Percentiles rank a stretch among this genome's conserved stretches.
Evolutionary conservation across 2,113 vertebrate species (phyloP).

Genomic region (Oryzias woworae): DNA sequence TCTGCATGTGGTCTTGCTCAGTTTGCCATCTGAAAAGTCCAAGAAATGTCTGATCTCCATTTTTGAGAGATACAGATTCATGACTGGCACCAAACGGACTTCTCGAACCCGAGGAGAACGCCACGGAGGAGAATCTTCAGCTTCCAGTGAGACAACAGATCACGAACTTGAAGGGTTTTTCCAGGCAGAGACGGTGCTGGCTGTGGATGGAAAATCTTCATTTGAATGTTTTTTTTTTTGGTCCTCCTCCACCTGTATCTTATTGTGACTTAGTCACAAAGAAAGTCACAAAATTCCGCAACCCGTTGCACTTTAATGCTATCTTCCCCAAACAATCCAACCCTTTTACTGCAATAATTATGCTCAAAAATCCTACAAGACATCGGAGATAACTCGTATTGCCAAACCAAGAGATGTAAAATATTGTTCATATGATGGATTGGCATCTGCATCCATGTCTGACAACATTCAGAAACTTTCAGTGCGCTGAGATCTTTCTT

Average conservation of each 20-base stretch:
- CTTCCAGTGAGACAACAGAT: conserved; percentile 7
- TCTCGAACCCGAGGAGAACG: conserved; percentile 21
- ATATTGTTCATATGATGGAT: conserved; percentile 40
- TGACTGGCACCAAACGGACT: conserved; percentile 24
- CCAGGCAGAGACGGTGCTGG: conserved; percentile 19
- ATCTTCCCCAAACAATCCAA: too few species aligned
- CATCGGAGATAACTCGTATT: conserved; percentile 2
- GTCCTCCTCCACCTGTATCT: conserved; percentile 10
- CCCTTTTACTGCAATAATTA: too few species aligned
- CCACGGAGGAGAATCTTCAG: conserved; percentile 7
- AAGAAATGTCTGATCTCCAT: conserved; percentile 14
- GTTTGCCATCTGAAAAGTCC: conserved; percentile 4
- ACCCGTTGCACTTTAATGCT: conserved; percentile 75
- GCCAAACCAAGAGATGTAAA: conserved; percentile 61
- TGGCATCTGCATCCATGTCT: conserved; percentile 36
- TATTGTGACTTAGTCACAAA: conserved; percentile 40
- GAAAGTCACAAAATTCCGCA: conserved; percentile 59
- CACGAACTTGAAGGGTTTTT: conserved; percentile 6
- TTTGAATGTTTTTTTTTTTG: conserved; percentile 21
- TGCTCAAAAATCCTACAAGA: conserved; percentile 8
- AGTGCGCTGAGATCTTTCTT: conserved; percentile 2
- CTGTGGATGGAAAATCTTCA: conserved; percentile 20
- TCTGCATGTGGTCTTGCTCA: background rate
- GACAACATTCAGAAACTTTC: conserved; percentile 12
- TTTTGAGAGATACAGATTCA: conserved; percentile 3